phyloP scores from a whole-genome alignment of 2,888 invertebrate genomes.

The Hesperia comma region DNA sequence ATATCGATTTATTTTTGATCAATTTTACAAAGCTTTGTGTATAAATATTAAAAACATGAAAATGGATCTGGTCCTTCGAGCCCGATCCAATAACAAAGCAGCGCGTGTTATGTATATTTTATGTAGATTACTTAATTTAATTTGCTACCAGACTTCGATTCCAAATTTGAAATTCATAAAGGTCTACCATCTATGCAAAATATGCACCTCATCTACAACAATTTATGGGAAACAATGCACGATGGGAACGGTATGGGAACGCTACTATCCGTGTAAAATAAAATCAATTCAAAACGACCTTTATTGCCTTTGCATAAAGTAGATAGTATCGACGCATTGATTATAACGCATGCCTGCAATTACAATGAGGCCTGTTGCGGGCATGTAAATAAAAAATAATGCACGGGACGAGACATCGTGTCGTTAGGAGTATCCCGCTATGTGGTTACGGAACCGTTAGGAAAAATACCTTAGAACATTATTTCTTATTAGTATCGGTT shows the following conservation, averaged over 20 bases:
- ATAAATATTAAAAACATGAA: slow-evolving; percentile 9
- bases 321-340: slow-evolving; percentile 26
- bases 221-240: slow-evolving; percentile 36
- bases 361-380: slow-evolving; percentile 32
- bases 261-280: slow-evolving; percentile 9
- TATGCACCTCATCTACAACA: slow-evolving; percentile 32
- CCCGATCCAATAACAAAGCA: slow-evolving; percentile 13
- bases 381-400: slow-evolving; percentile 31
- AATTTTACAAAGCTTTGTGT: not conserved
- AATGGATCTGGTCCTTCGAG: slow-evolving; percentile 10
- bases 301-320: slow-evolving; percentile 30
- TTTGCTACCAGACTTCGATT: slow-evolving; percentile 26
- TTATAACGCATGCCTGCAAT: slow-evolving; percentile 30
- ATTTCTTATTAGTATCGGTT: not conserved
- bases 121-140: slow-evolving; percentile 34
- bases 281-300: slow-evolving; percentile 31
- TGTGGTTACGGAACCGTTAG: slow-evolving; percentile 21
- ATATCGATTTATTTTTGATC: not conserved
- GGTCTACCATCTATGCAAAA: slow-evolving; percentile 30
- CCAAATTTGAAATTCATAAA: slow-evolving; percentile 32
- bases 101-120: slow-evolving; percentile 15
- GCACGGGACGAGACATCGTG: slow-evolving; percentile 19
- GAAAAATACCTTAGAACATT: slow-evolving; percentile 2
- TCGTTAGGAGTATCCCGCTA: slow-evolving; percentile 7
- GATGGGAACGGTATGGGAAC: slow-evolving; percentile 27